Evolutionary conservation across 1,140 invertebrate species (phyloP), one percentile per base, ranked within the genome.

Genomic region (Sitobion miscanthi): DNA sequence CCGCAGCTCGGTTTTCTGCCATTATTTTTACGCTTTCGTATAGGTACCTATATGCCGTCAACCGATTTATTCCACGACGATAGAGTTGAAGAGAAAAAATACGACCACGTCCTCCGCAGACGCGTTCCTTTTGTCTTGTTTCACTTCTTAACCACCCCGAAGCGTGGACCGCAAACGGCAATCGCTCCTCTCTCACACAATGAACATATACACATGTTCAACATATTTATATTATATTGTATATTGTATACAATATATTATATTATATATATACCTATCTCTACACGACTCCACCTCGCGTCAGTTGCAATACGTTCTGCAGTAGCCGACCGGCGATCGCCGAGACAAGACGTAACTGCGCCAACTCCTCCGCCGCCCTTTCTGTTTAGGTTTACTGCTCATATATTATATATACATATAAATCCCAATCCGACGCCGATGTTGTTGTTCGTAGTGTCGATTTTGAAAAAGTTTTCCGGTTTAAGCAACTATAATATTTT

Each of bases 41-140:
- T 11, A 42, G 38, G n/a, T 25, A 90, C 52, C n/a, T 23, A 54
- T 23, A 23, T 54, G 52, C 47, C 45, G 49, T 82, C 45, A 47
- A 54, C 87, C 69, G n/a, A 93, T 85, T 93, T 86, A 93, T 93
- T 93, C 91, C 91, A 42, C 91, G 38, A 57, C 91, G 91, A 57
- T 93, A 57, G 91, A 93, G 82, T 93, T 45, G 52, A 93, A 54
- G 82, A 93, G 17, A 88, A 52, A 88, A 49, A n/a, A 54, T n/a
- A 77, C 62, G 30, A 77, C 62, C 62, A n/a, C 30, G 62, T 77
- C 62, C 30, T 77, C 62, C 5, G 30, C 30, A 77, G 62, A 49
- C 87, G 87, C 47, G 87, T 89, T 54, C 21, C 88, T 90, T 90
- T 90, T 57, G 87, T 89, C 86, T 87, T 38, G 87, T 89, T 35